These are phyloP conservation scores for Eledona agricola DNA, from an alignment of 2,888 invertebrate species.

Conservation along the genomic window DNA sequence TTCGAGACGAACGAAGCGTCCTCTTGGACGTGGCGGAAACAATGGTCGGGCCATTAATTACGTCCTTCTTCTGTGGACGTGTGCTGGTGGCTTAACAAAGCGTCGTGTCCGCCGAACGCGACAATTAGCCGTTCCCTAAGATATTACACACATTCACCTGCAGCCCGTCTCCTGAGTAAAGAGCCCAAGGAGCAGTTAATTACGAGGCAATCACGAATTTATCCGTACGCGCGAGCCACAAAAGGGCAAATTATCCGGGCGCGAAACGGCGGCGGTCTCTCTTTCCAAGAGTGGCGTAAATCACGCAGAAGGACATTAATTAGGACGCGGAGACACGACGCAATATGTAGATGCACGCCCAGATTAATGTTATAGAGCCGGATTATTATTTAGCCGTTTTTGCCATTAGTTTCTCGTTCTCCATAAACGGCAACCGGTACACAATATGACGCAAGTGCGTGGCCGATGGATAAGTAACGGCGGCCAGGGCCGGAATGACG, in stretches of 20 bases:
- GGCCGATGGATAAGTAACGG: constrained; percentile 38
- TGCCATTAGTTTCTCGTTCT: constrained; percentile 34
- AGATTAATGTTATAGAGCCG: constrained; percentile 55
- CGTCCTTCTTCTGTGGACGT: constrained; percentile 20
- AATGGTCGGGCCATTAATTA: constrained; percentile 20
- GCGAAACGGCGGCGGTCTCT: constrained; percentile 49
- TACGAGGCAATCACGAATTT: constrained; percentile 39
- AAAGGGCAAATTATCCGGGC: constrained; percentile 51
- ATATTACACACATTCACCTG: constrained; percentile 43
- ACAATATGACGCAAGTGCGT: constrained; percentile 43
- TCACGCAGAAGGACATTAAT: constrained; percentile 61
- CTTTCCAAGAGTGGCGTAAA: constrained; percentile 58
- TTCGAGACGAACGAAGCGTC: background rate
- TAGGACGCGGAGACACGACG: constrained; percentile 59
- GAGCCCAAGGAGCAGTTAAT: constrained; percentile 36
- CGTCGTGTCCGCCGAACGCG: constrained; percentile 30
- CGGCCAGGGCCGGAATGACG: constrained; percentile 39
- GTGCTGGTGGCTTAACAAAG: constrained; percentile 20
- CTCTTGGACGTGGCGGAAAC: constrained; percentile 6
- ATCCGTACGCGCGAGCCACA: constrained; percentile 41
- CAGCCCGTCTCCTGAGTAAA: constrained; percentile 28
- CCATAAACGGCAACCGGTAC: constrained; percentile 46
- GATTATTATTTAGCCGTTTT: constrained; percentile 47
- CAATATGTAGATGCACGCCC: constrained; percentile 60
- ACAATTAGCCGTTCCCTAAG: constrained; percentile 42